These are phyloP conservation scores for Pogonophryne albipinna DNA, from an alignment of 2,797 vertebrate genomes.

Conservation along the genomic window DNA sequence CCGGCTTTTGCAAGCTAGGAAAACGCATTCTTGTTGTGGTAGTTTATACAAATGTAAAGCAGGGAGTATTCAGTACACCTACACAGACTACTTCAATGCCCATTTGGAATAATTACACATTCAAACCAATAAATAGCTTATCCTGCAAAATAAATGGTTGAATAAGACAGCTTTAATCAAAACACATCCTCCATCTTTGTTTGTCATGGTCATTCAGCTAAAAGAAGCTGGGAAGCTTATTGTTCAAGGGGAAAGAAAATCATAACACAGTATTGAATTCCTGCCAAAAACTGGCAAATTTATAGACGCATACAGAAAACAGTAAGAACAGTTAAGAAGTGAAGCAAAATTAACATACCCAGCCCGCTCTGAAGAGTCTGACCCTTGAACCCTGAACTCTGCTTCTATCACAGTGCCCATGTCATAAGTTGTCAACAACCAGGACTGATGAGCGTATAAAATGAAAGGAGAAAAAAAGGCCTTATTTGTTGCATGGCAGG, in stretches of 20 bases:
- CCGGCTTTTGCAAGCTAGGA: conserved; percentile 3
- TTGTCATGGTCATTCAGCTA: conserved; percentile 69
- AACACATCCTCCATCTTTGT: conserved; percentile 46
- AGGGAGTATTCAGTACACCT: conserved; percentile 24
- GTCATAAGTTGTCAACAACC: conserved; percentile 77
- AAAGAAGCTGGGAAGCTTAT: conserved; percentile 59
- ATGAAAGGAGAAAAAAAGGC: conserved; percentile 35
- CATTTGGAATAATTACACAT: conserved; percentile 48
- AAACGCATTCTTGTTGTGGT: conserved; percentile 16
- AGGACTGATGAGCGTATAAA: conserved; percentile 53
- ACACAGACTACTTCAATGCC: conserved; percentile 28
- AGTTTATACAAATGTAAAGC: conserved; percentile 4
- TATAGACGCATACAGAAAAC: conserved; percentile 64
- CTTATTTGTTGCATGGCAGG: conserved; percentile 33
- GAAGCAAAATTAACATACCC: conserved; percentile 60
- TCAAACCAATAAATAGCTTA: conserved; percentile 57
- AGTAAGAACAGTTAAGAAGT: conserved; percentile 67
- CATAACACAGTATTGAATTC: conserved; percentile 56
- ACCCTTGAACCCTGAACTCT: conserved; percentile 80
- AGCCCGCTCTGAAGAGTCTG: conserved; percentile 63
- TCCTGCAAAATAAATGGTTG: conserved; percentile 57
- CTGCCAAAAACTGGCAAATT: conserved; percentile 54
- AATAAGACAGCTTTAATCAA: conserved; percentile 41
- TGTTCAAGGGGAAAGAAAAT: conserved; percentile 40
- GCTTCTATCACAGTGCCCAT: conserved; percentile 58